phyloP scores from a whole-genome alignment of 2,113 vertebrate genomes.

The Alectura lathami region DNA sequence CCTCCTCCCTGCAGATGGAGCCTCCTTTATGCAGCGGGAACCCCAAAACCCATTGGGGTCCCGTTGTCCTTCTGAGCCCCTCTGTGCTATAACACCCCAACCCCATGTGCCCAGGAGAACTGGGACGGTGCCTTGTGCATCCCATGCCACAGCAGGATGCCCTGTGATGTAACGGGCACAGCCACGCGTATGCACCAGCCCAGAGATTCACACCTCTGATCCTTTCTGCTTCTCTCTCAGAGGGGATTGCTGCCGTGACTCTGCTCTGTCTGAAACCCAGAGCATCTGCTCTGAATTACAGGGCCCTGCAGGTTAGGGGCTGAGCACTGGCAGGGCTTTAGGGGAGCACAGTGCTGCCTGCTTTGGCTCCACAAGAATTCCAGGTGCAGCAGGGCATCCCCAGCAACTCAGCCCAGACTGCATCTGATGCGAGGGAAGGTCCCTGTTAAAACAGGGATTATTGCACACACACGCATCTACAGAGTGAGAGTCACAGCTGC shows the following conservation, averaged over 20 bases:
- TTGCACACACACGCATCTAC: rapidly evolving
- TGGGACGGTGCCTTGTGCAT: background rate
- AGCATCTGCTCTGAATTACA: background rate
- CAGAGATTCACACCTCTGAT: background rate
- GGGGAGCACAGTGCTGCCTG: background rate
- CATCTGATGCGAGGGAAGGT: background rate
- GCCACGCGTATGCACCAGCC: background rate
- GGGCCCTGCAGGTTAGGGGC: background rate
- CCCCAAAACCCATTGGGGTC: background rate
- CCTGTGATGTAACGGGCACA: background rate
- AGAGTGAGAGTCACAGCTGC: no score
- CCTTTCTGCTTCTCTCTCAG: background rate
- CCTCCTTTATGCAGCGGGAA: rapidly evolving
- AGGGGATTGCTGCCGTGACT: background rate
- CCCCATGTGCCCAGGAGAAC: background rate
- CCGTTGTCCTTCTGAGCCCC: rapidly evolving
- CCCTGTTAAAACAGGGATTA: background rate
- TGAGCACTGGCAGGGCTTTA: background rate
- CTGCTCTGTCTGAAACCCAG: background rate
- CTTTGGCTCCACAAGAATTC: background rate
- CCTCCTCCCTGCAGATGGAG: rapidly evolving
- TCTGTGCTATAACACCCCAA: rapidly evolving
- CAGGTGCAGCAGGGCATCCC: background rate
- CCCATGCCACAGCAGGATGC: background rate
- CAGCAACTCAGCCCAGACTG: background rate